Conservation (phyloP, 2,888 invertebrate genomes). For the Rotaria sp. region DNA sequence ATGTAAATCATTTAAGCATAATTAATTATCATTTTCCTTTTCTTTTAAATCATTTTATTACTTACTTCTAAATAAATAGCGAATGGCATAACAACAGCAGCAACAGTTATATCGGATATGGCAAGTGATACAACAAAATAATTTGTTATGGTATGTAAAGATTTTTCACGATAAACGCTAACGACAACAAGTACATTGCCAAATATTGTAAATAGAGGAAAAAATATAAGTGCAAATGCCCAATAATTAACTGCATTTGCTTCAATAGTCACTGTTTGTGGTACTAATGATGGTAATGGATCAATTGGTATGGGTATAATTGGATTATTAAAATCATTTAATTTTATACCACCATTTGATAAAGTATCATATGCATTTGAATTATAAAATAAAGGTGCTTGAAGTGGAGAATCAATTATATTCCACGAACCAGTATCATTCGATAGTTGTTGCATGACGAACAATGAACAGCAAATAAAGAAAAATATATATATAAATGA, state of each 20-base stretch:
- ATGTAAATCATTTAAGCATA: not conserved
- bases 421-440: not conserved
- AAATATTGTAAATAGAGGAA: conserved; percentile 85
- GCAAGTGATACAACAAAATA: conserved; percentile 97
- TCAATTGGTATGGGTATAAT: not conserved
- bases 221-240: conserved; percentile 67
- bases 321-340: not conserved
- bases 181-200: conserved; percentile 94
- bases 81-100: conserved; percentile 95
- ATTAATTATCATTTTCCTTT: not conserved
- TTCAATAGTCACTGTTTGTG: not conserved
- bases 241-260: conserved; percentile 41
- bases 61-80: conserved; percentile 97
- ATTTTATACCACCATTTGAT: not conserved
- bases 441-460: not conserved
- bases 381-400: conserved; percentile 9
- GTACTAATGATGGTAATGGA: not conserved
- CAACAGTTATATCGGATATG: conserved; percentile 88
- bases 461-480: not conserved
- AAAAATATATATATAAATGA: not conserved
- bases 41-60: conserved; percentile 45
- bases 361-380: conserved; percentile 4
- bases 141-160: conserved; percentile 90
- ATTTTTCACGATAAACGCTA: conserved; percentile 81
- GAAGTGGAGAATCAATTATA: not conserved